Evolutionary conservation across 2,797 vertebrate species (phyloP), one percentile per base, ranked within the genome.

Genomic region (Dermochelys coriacea): DNA sequence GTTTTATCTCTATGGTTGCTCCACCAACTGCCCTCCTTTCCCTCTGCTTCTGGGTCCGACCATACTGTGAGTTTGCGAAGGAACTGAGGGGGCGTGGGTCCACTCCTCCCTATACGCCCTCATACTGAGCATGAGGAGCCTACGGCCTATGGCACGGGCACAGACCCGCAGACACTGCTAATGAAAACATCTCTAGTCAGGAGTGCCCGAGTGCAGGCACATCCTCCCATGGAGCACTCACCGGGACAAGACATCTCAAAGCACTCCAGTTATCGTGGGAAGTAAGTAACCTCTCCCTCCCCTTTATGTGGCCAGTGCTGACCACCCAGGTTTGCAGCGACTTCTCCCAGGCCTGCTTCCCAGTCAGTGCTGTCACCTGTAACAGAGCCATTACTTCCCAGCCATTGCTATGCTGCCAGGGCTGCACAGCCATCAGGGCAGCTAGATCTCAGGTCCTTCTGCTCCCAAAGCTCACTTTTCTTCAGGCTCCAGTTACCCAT

Each of bases 61-160:
- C 31, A 5, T 31, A 31, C 27, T 16, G n/a, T 19, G 64, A 71
- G 64, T 19, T 23, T 21, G 64, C 3, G n/a, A 37, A 41, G 64
- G n/a, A 71, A 11, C 19, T 6, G 19, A 31, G 18, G 59, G 61
- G 31, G 59, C 2, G 12, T 1, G 57, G 31, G 19, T 23, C n/a
- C 18, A 2, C 21, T 23, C 64, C n/a, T 41, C 10, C n/a, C 64
- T 12, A 41, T 12, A 12, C 12, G 19, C 64, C 34, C 18, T 68
- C 61, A 10, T 11, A 11, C 34, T 21, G 34, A 68, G 61, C 34
- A 4, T 19, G 64, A 21, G 64, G 64, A 68, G n/a, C n/a, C n/a
- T n/a, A n/a, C n/a, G n/a, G 16, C 3, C 9, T 68, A n/a, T 1
- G 19, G n/a, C 19, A 10, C 18, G 37, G n/a, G n/a, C 19, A 19